These are phyloP conservation scores for Glossophaga mutica DNA, from an alignment of 2,797 vertebrate genomes.

Conservation along the genomic window DNA sequence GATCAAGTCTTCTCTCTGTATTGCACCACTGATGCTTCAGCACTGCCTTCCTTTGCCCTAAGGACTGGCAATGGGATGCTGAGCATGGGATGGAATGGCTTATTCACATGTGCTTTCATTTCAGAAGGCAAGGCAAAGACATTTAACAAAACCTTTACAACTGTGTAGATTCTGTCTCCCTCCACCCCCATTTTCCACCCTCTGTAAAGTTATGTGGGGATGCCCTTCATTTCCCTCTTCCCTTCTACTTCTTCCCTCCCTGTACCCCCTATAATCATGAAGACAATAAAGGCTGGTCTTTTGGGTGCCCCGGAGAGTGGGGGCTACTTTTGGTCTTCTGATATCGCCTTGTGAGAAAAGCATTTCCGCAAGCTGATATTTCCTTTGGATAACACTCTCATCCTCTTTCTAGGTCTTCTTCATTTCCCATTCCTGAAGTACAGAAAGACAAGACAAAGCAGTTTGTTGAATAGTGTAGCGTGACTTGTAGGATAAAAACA, in stretches of 20 bases:
- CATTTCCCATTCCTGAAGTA: constrained; percentile 94
- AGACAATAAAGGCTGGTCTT: constrained; percentile 42
- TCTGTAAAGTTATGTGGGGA: constrained; percentile 26
- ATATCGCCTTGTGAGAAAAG: constrained; percentile 52
- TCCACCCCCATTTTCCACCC: constrained; percentile 6
- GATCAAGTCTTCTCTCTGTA: background rate
- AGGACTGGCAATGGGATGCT: background rate
- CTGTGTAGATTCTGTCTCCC: background rate
- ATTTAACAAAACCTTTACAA: constrained; percentile 16
- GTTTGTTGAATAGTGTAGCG: background rate
- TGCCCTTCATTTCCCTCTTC: constrained; percentile 41
- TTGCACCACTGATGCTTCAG: background rate
- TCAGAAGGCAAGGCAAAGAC: constrained; percentile 20
- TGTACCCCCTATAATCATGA: constrained; percentile 17
- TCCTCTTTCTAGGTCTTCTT: constrained; percentile 88
- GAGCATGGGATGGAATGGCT: constrained; percentile 25
- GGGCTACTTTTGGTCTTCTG: constrained; percentile 36
- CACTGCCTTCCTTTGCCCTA: background rate
- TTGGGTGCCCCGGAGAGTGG: background rate
- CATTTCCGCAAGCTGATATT: constrained; percentile 22
- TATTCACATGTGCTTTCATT: constrained; percentile 31
- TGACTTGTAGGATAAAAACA: background rate
- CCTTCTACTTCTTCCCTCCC: constrained; percentile 41
- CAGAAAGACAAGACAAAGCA: constrained; percentile 43
- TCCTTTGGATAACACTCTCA: constrained; percentile 46